These are phyloP conservation scores for Montipora efflorescens DNA, from an alignment of 64 coral and sea anemone species.

Conservation along the genomic window DNA sequence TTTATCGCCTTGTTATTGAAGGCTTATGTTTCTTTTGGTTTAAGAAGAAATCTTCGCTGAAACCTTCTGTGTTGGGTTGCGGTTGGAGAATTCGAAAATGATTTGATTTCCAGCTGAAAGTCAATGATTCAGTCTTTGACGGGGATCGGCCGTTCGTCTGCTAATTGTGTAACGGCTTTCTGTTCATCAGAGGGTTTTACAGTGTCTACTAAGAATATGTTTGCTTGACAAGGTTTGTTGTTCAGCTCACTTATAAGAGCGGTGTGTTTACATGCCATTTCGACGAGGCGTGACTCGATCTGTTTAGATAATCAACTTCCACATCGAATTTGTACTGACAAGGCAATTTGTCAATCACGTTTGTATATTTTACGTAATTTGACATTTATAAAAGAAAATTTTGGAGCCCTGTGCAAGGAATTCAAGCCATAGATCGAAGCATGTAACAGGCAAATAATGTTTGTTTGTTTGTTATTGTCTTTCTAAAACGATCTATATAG, in stretches of 20 bases:
- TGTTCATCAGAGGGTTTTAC: neutral
- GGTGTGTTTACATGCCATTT: neutral
- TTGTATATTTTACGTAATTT: too few species aligned
- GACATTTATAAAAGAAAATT: too few species aligned
- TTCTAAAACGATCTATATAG: too few species aligned
- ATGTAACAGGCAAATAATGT: too few species aligned
- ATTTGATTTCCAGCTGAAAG: conserved; percentile 31
- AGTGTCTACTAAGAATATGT: neutral
- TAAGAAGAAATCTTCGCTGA: neutral
- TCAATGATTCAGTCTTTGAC: neutral
- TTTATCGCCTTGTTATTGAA: neutral
- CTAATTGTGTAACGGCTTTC: neutral
- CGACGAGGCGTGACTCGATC: conserved; percentile 24
- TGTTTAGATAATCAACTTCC: neutral
- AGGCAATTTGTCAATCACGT: too few species aligned
- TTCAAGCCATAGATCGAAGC: too few species aligned
- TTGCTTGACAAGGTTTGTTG: neutral
- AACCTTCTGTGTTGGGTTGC: neutral
- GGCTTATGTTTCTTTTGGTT: neutral
- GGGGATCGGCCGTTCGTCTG: neutral
- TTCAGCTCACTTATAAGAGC: neutral
- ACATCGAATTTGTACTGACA: neutral
- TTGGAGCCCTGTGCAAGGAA: too few species aligned
- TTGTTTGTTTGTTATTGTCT: too few species aligned
- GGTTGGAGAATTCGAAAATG: conserved; percentile 14